A percentile compares a stretch with the other conserved stretches of the same genome.
phyloP scores from a whole-genome alignment of 92 coral and sea anemone genomes.

The Palythoa caribaeorum region DNA sequence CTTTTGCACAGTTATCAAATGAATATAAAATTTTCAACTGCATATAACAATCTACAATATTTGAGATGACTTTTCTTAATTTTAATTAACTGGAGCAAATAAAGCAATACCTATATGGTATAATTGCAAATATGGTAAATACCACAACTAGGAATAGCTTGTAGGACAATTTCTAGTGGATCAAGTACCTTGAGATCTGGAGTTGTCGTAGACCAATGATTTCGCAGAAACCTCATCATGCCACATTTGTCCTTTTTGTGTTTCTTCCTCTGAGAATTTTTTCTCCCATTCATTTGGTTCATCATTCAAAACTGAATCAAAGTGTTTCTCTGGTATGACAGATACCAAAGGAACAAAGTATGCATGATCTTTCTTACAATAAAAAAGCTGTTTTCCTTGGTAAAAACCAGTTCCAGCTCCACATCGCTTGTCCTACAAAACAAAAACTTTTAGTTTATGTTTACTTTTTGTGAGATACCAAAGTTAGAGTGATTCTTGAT shows the following conservation, averaged over 20 bases:
- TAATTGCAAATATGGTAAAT: background rate
- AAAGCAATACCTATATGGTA: too few relatives aligned
- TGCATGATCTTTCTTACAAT: slow-evolving; percentile 67
- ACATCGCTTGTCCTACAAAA: slow-evolving; percentile 56
- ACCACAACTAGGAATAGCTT: background rate
- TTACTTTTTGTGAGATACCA: too few relatives aligned
- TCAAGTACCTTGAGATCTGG: slow-evolving; percentile 11
- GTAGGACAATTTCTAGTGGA: background rate
- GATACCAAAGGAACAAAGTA: slow-evolving; percentile 52
- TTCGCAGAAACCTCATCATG: background rate
- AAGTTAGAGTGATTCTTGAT: too few relatives aligned
- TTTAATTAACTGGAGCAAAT: background rate
- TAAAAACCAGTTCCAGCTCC: slow-evolving; percentile 82
- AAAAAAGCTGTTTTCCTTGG: slow-evolving; percentile 59
- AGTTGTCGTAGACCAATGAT: background rate
- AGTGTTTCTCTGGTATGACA: slow-evolving; percentile 74
- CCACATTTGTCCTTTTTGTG: background rate
- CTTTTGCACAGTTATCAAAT: too few relatives aligned
- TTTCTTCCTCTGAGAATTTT: background rate
- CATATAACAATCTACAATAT: too few relatives aligned
- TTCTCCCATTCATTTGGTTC: background rate
- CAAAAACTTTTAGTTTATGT: background rate
- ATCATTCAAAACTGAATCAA: slow-evolving; percentile 14
- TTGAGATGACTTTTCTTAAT: too few relatives aligned
- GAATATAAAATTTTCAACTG: too few relatives aligned